Evolutionary conservation across 2,888 invertebrate species (phyloP), one percentile per base, ranked within the genome.

Genomic region (Euplagia quadripunctaria): DNA sequence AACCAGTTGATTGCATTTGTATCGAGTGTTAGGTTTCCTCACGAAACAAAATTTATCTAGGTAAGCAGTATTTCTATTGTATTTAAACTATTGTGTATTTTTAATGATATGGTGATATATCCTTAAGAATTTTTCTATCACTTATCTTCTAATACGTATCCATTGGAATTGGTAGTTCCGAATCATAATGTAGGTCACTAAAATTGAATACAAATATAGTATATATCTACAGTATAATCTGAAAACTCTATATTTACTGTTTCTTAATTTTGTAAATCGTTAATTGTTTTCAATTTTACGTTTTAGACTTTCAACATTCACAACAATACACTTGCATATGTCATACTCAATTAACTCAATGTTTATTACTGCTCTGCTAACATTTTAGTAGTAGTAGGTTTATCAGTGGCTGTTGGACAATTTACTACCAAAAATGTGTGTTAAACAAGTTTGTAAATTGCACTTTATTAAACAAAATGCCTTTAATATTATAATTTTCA

Each of bases 1-100:
- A 88, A 88, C 87, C 82, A 89, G 84, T 89, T 88, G 86, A 87
- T 88, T 86, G 81, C 85, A 88, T 88, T 88, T 87, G 86, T 83
- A 81, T 87, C 82, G 85, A 87, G 86, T 89, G 86, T 88, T 90
- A 86, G 84, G 86, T 87, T 87, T 89, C 85, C 88, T 85, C 79
- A 84, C 85, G 83, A 87, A 86, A 87, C 85, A 86, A 83, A 85
- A 86, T 88, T 85, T 83, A 85, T 85, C 80, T 84, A 87, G 85
- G 91, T 92, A 86, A 88, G 87, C 70, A 77, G 42, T 72, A 67
- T 68, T 77, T 74, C 67, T 49, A 65, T 72, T 73, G 61, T 68
- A 49, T 61, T 58, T n/a, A 41, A 8, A 5, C 52, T 55, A n/a
- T 20, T 12, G 11, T 69, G 16, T 20, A 61, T 12, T 42, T 14